A percentile compares a stretch with the other conserved stretches of the same genome.
Evolutionary conservation across 2,797 vertebrate genomes (phyloP).

Genomic region (Cyprinella venusta): DNA sequence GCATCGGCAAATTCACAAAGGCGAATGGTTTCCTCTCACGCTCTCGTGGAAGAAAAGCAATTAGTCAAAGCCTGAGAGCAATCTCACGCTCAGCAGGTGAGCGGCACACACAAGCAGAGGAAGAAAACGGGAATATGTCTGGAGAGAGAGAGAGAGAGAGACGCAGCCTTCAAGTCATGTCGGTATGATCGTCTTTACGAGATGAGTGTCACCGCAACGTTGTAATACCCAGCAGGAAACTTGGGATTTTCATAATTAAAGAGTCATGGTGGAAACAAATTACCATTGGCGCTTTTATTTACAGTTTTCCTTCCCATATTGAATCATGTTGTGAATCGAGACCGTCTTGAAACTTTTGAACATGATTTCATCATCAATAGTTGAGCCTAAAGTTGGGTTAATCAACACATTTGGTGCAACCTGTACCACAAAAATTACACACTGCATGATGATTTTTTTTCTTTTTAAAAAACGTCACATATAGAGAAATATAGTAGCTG

Average conservation of each 20-base stretch:
- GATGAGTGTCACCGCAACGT: not conserved
- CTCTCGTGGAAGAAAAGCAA: constrained; percentile 51
- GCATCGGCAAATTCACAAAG: constrained; percentile 16
- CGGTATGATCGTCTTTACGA: not conserved
- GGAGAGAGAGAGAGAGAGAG: constrained; percentile 23
- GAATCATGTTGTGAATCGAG: not conserved
- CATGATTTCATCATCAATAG: not conserved
- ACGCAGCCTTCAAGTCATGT: not conserved
- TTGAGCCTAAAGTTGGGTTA: not conserved
- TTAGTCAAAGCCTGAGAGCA: constrained; percentile 55
- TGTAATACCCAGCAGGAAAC: constrained; percentile 14
- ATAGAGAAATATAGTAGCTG: too few relatives aligned
- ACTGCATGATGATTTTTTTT: not conserved
- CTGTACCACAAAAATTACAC: not conserved
- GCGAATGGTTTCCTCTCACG: constrained; percentile 19
- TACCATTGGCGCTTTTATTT: not conserved
- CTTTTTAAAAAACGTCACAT: not conserved
- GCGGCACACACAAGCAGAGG: constrained; percentile 51
- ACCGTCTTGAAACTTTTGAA: not conserved
- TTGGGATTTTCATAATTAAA: not conserved
- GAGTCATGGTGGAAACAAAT: not conserved
- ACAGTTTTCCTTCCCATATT: constrained; percentile 2
- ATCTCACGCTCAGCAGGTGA: constrained; percentile 44
- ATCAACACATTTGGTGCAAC: not conserved
- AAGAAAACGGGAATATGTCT: not conserved